These are phyloP conservation scores for Metacarcinus magister DNA, from an alignment of 2,888 invertebrate genomes.

Conservation along the genomic window DNA sequence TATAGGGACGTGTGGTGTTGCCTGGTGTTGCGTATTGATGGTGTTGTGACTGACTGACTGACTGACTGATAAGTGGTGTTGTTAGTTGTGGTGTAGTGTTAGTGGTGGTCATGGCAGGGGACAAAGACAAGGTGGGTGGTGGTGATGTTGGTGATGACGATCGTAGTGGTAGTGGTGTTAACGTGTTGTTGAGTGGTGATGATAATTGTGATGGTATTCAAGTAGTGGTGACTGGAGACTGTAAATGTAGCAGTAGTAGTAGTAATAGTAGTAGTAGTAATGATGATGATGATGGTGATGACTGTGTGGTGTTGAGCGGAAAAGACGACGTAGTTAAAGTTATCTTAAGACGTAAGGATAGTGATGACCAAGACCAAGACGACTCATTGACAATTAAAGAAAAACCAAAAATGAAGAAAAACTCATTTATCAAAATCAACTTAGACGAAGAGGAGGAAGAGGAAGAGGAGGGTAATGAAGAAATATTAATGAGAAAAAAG, in stretches of 20 bases:
- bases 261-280: too few species aligned
- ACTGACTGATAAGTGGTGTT: too few species aligned
- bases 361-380: conserved; percentile 6
- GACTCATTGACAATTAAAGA: not conserved
- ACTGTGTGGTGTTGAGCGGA: conserved; percentile 32
- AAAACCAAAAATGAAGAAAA: conserved; percentile 37
- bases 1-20: too few species aligned
- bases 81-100: too few species aligned
- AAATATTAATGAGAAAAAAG: not conserved
- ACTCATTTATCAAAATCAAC: conserved; percentile 59
- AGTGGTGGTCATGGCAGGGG: not conserved
- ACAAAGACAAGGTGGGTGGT: not conserved
- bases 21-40: too few species aligned
- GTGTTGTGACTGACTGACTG: too few species aligned
- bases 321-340: conserved; percentile 57
- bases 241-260: not conserved
- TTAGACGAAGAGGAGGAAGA: conserved; percentile 35
- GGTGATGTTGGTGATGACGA: not conserved
- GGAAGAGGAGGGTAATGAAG: not conserved
- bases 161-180: not conserved
- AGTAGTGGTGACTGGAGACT: not conserved
- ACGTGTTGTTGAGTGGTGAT: not conserved
- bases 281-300: not conserved
- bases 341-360: conserved; percentile 66
- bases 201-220: not conserved